Conservation (phyloP, 2,113 vertebrate species). For the Colossoma macropomum region DNA sequence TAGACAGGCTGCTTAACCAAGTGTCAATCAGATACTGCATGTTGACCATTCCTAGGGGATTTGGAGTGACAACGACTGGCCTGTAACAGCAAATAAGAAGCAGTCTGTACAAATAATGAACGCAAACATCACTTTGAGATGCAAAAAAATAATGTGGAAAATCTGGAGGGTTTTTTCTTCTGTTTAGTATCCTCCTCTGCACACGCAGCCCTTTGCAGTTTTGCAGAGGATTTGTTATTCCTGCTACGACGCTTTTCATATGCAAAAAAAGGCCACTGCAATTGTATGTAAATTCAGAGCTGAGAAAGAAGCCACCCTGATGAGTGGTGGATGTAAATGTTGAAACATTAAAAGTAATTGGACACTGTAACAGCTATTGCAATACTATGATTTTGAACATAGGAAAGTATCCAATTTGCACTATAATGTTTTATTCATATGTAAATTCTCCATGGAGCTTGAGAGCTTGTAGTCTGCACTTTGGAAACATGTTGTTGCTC, state of each 20-base stretch:
- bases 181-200: neutral
- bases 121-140: conserved; percentile 2
- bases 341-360: conserved; percentile 53
- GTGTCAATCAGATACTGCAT: neutral
- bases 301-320: conserved; percentile 32
- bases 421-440: conserved; percentile 63
- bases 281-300: conserved; percentile 43
- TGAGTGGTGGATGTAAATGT: conserved; percentile 51
- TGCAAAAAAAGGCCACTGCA: conserved; percentile 2
- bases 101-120: neutral
- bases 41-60: neutral
- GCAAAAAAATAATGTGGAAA: neutral
- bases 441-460: conserved; percentile 16
- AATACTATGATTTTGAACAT: conserved; percentile 34
- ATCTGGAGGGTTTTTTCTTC: neutral
- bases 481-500: neutral
- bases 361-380: conserved; percentile 51
- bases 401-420: conserved; percentile 41
- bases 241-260: conserved; percentile 15
- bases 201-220: neutral
- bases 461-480: neutral
- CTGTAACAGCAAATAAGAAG: neutral
- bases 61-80: neutral
- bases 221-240: conserved; percentile 7
- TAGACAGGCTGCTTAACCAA: neutral